Evolutionary conservation across 2,797 vertebrate genomes (phyloP), one percentile per base, ranked within the genome.

Genomic region (Schizopygopsis malacanthus): DNA sequence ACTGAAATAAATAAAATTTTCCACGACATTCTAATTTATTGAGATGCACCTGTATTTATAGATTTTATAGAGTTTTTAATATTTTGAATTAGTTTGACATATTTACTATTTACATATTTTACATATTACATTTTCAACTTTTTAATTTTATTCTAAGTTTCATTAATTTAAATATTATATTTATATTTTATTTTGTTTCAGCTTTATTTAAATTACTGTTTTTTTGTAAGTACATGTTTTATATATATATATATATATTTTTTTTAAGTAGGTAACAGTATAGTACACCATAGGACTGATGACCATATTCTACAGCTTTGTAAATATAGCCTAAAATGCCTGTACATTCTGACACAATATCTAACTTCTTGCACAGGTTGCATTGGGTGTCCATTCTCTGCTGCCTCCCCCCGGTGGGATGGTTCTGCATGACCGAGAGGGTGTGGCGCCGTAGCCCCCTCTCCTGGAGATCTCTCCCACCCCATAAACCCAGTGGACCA

Each of bases 401-500:
- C 91, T 82, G 89, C 84, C 90, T 54, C 87, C 79, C 83, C 91
- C 91, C 88, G 91, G 92, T 89, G 92, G 92, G 93, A 95, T 94
- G 94, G 92, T 95, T 92, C 93, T 91, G 89, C 89, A 91, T 94
- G 91, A 95, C 90, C 47, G 91, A 88, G 91, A 89, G 91, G 93
- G 92, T 67, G 88, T 88, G 91, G 91, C 91, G 90, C 92, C 91
- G 56, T 95, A 94, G 93, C 90, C 90, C 89, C 71, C 71, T 85
- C 75, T 84, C 37, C 16, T 80, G 41, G 52, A 80, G 77, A 52
- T 54, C n/a, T 63, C 82, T 70, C 83, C 79, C 87, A 41, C 84
- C 87, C 52, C 85, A 69, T 67, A 67, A 86, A 83, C 56, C 50
- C 87, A 61, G 78, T 87, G 86, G 87, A 90, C 81, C 75, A 80